A percentile compares a stretch with the other conserved stretches of the same genome.
These are phyloP conservation scores for Ochropleura plecta DNA, from an alignment of 2,888 invertebrate species.

Conservation along the genomic window DNA sequence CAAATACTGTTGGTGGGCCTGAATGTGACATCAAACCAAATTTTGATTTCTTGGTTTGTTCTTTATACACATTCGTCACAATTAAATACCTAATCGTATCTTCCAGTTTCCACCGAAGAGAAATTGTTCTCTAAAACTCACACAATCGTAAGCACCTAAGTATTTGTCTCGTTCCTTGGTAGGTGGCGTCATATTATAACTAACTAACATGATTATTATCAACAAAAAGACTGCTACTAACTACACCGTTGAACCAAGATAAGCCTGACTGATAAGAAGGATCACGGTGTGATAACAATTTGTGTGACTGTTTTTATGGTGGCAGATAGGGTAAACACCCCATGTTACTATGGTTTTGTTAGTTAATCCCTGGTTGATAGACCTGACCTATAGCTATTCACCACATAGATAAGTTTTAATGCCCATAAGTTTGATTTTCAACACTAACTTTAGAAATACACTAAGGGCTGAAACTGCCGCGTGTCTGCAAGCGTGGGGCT, in stretches of 20 bases:
- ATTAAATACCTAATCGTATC: too few relatives aligned
- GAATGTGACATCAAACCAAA: too few relatives aligned
- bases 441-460: too few relatives aligned
- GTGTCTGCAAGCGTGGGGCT: too few relatives aligned
- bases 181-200: neutral
- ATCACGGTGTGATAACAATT: constrained; percentile 18
- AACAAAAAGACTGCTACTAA: constrained; percentile 16
- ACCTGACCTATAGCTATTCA: neutral
- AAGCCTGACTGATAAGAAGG: constrained; percentile 36
- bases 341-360: constrained; percentile 5
- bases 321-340: neutral
- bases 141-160: neutral
- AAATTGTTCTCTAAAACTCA: neutral
- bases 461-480: too few relatives aligned
- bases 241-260: neutral
- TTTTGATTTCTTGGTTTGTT: too few relatives aligned
- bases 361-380: constrained; percentile 14
- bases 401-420: neutral
- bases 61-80: too few relatives aligned
- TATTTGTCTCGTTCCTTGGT: neutral
- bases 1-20: too few relatives aligned
- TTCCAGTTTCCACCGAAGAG: too few relatives aligned
- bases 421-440: neutral
- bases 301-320: constrained; percentile 30
- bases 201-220: neutral